Evolutionary conservation across 1,140 invertebrate genomes (phyloP), one percentile per base, ranked within the genome.

Genomic region (Pseudomyrmex flavicornis): DNA sequence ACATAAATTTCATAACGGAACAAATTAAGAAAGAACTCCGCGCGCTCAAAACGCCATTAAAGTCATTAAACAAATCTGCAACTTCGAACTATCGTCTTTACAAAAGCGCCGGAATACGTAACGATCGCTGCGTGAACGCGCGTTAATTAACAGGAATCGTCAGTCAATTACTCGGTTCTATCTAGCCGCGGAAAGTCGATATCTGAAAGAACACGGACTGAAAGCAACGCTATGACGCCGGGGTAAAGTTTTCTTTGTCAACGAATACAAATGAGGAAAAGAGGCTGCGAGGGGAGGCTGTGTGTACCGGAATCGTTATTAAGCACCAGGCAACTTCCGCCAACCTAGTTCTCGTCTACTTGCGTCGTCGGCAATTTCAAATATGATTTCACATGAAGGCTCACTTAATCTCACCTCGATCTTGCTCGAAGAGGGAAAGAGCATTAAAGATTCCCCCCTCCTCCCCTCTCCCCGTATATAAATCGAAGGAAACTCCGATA

Each of bases 251-350:
- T 76, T 54, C 48, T 76, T 76, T 65, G 46, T 76, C 61, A 65
- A 65, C 61, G 74, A 76, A 76, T 76, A 76, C 48, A 76, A 76
- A 65, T 76, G 73, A 76, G 58, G 7, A 58, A 74, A 75, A 76
- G 61, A 65, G 61, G 48, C 74, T 76, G 73, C 15, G 35, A 35
- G 35, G 15, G 22, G 22, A n/a, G 22, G 10, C 22, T 63, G 26
- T 44, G 48, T 44, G 65, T 65, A 76, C 12, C 61, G 61, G 61
- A 76, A 76, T 76, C 15, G 2, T 75, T 76, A 76, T 76, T 75
- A 75, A 65, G 26, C 61, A 20, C 46, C 17, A 65, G n/a, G n/a
- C 52, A 76, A 63, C 74, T 76, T 65, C 26, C 74, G 61, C 15
- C 65, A 76, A 65, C 74, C 74, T 20, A 76, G 61, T 76, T 76